phyloP scores from a whole-genome alignment of 1,140 invertebrate species.

The Triops cancriformis region DNA sequence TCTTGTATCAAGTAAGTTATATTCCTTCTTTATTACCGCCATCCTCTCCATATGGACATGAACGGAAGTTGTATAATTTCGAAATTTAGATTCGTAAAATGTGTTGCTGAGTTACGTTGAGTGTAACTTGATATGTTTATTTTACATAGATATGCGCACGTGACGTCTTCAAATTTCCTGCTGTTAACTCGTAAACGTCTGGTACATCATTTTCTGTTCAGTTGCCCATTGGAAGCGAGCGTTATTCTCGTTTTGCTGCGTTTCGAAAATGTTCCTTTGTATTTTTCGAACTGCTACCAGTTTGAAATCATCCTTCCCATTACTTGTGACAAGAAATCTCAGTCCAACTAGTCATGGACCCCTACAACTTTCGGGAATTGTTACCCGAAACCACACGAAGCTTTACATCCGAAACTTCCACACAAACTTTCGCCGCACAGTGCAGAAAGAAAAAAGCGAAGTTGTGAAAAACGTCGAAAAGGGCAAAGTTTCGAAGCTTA shows the following conservation, averaged over 20 bases:
- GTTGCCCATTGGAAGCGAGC: background rate
- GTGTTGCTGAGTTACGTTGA: background rate
- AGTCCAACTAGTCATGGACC: background rate
- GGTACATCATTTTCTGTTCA: background rate
- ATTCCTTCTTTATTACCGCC: too few species aligned
- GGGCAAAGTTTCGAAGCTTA: conserved; percentile 8
- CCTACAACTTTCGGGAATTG: background rate
- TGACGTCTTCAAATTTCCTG: background rate
- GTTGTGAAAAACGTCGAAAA: background rate
- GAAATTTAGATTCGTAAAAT: background rate
- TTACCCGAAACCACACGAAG: background rate
- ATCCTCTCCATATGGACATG: too few species aligned
- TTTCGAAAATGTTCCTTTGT: background rate
- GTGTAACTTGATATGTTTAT: background rate
- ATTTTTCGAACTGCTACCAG: background rate
- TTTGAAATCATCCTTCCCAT: background rate
- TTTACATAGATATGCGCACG: background rate
- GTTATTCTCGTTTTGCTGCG: background rate
- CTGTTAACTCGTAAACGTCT: background rate
- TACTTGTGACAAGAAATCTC: background rate
- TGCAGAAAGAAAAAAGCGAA: background rate
- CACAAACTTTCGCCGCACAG: background rate
- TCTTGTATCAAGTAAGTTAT: background rate
- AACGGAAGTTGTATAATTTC: background rate
- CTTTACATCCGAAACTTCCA: background rate